Percentiles rank a stretch among this genome's conserved stretches.
Evolutionary conservation across 2,113 vertebrate species (phyloP).

Genomic region (Pluvialis apricaria): DNA sequence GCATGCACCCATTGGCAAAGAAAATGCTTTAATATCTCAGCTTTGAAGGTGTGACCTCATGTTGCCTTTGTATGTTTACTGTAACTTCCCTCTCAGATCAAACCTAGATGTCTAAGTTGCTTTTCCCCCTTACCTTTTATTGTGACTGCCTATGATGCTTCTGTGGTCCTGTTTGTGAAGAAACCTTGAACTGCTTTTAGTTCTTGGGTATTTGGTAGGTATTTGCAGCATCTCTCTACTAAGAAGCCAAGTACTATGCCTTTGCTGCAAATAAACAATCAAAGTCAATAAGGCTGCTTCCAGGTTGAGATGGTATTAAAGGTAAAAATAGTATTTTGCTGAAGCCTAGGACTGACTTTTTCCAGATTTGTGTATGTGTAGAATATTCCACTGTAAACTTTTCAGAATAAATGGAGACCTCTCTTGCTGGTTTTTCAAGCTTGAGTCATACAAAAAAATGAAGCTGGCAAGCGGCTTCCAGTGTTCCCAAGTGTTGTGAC

Average conservation of each 20-base stretch:
- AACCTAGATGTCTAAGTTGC: rapidly evolving
- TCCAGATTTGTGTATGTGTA: neutral
- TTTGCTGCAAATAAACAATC: neutral
- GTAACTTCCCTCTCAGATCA: neutral
- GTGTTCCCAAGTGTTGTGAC: neutral
- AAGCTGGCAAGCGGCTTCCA: neutral
- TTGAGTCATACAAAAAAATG: neutral
- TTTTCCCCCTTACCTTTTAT: neutral
- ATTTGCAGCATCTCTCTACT: neutral
- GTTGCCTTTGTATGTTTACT: neutral
- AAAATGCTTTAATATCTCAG: neutral
- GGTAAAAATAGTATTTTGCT: neutral
- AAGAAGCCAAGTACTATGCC: neutral
- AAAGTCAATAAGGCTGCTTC: neutral
- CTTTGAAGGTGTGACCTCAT: neutral
- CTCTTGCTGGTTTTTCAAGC: neutral
- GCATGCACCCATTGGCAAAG: rapidly evolving
- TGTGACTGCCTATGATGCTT: neutral
- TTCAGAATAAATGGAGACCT: neutral
- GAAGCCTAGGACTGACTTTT: neutral
- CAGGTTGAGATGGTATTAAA: neutral
- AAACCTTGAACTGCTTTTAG: neutral
- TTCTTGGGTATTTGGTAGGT: neutral
- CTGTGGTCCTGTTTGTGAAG: neutral
- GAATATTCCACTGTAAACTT: neutral